Base-by-base conservation (phyloP, 2,797 vertebrate species). In the Sphenodon punctatus region DNA sequence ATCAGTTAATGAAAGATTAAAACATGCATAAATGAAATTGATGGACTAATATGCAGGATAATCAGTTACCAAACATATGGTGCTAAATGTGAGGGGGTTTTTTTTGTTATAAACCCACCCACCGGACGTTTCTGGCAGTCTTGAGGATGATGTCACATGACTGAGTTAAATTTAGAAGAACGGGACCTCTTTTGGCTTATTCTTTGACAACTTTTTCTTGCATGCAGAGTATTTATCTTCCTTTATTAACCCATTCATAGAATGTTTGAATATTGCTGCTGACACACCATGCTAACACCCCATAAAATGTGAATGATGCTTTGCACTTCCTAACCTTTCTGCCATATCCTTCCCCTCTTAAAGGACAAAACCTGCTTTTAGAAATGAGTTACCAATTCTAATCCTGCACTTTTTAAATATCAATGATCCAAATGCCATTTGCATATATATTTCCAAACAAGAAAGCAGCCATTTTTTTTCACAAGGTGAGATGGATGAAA, bases 111-210 rank as follows among this genome's bases (percentile, higher is more conserved):
- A 95, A 95, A 91, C 84, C 81, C 64, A 84, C 56, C 81, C 82
- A 92, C 93, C 93, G 95, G 95, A 94, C 91, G 94, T 94, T 94
- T 92, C 89, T 94, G 92, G 90, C 78, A 93, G 91, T 93, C 90
- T 94, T 86, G 92, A 93, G 91, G 90, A 92, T 94, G 93, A 85
- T 94, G 75, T 93, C 93, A 90, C 89, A 92, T 90, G 88, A 88
- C 92, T 92, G 89, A 93, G 89, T 94, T 95, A 92, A 92, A 92
- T 93, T 95, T 94, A 94, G 92, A 94, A 92, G 89, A 93, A 93
- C 90, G 90, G 88, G 86, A 89, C 87, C 92, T 89, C 89, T 92
- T 94, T 93, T 91, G 85, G 86, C 91, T 94, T 93, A 82, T 93
- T 93, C 81, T 90, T 90, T 84, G 78, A 93, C 92, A 89, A 90